phyloP scores from a whole-genome alignment of 2,113 vertebrate species.

The Beaufortia kweichowensis region DNA sequence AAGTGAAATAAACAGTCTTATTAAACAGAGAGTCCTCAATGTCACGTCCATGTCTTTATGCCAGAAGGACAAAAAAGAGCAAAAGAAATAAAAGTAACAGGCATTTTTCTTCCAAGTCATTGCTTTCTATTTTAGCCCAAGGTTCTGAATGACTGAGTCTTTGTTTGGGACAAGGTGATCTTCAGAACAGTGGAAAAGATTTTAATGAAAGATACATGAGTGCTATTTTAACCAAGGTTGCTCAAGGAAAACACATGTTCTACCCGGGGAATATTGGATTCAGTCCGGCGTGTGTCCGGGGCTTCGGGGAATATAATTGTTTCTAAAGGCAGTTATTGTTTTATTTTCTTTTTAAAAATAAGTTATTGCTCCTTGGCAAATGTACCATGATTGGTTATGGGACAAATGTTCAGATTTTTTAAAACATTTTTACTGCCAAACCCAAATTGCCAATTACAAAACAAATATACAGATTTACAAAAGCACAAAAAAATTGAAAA shows the following conservation, averaged over 20 bases:
- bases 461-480: too few species aligned
- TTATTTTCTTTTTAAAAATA: too few species aligned
- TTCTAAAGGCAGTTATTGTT: neutral
- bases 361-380: too few species aligned
- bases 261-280: slow-evolving; percentile 18
- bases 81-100: neutral
- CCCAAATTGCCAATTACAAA: too few species aligned
- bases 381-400: too few species aligned
- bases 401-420: too few species aligned
- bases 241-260: slow-evolving; percentile 30
- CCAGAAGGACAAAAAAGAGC: slow-evolving; percentile 1
- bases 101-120: neutral
- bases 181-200: slow-evolving; percentile 26
- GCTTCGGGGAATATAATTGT: neutral
- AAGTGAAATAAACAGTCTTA: neutral
- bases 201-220: slow-evolving; percentile 40
- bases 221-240: slow-evolving; percentile 32
- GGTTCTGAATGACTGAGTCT: slow-evolving; percentile 34
- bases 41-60: neutral
- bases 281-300: neutral
- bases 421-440: too few species aligned
- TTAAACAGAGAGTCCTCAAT: slow-evolving; percentile 19
- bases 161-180: slow-evolving; percentile 34
- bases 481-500: too few species aligned
- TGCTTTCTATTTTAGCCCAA: neutral